Conservation (phyloP, 2,888 invertebrate species). For the Ashinkailepas kermadecensis region DNA sequence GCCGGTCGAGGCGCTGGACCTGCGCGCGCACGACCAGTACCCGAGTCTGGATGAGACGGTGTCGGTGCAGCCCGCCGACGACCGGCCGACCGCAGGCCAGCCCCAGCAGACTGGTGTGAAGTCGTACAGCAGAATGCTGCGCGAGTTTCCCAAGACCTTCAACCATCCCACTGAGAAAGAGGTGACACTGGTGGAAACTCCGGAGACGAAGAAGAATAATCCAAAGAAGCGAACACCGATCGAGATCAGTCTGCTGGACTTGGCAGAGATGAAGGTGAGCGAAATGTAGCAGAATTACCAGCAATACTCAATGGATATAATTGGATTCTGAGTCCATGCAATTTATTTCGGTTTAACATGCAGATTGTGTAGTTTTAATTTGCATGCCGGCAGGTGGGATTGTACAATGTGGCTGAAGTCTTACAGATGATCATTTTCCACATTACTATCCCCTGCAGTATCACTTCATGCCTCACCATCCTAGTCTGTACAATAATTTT, state of each 20-base stretch:
- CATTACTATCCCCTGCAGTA: no score
- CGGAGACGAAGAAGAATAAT: not conserved
- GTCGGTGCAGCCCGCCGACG: not conserved
- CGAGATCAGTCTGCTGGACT: not conserved
- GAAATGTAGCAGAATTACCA: no score
- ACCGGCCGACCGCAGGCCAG: not conserved
- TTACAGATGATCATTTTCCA: no score
- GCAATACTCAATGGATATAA: no score
- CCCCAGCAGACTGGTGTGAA: not conserved
- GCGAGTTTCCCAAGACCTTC: not conserved
- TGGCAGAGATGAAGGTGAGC: not conserved
- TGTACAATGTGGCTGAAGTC: no score
- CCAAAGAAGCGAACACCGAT: not conserved
- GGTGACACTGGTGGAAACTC: not conserved
- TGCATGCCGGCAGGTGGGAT: no score
- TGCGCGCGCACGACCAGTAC: not conserved
- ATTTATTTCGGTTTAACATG: no score
- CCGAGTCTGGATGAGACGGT: not conserved
- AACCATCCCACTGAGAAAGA: not conserved
- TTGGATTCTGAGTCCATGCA: no score
- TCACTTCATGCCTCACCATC: no score
- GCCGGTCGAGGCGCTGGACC: conserved; percentile 6
- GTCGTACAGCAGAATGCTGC: conserved; percentile 7
- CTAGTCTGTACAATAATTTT: no score
- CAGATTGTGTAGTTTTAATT: no score